Percentiles rank a stretch among this genome's conserved stretches.
phyloP scores from a whole-genome alignment of 2,888 invertebrate genomes.

The Lasioglossum morio region DNA sequence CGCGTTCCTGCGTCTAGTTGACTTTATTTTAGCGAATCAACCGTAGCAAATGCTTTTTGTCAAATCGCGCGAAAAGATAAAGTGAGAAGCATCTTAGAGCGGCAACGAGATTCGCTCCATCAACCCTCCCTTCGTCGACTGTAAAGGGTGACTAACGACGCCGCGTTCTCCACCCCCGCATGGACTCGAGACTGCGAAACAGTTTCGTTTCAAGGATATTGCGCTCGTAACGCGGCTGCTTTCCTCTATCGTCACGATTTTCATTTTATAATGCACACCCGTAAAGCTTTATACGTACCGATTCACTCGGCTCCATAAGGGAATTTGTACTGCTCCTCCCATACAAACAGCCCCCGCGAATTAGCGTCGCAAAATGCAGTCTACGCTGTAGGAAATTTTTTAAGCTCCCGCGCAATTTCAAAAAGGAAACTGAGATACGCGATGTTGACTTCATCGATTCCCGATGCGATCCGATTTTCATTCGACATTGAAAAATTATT shows the following conservation, averaged over 20 bases:
- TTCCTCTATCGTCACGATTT: slow-evolving; percentile 30
- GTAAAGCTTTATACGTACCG: slow-evolving; percentile 15
- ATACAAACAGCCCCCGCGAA: neutral
- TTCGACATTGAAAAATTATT: neutral
- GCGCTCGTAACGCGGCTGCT: slow-evolving; percentile 8
- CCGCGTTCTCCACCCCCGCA: slow-evolving; percentile 38
- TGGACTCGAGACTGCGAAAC: slow-evolving; percentile 34
- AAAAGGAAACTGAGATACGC: neutral
- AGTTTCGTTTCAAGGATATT: slow-evolving; percentile 35
- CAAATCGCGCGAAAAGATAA: slow-evolving; percentile 79
- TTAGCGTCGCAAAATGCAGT: neutral
- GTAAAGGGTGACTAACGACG: slow-evolving; percentile 64
- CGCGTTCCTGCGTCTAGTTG: slow-evolving; percentile 28
- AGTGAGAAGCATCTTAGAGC: slow-evolving; percentile 66
- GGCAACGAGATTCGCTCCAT: slow-evolving; percentile 68
- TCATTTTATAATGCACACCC: slow-evolving; percentile 14
- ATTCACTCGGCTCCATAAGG: neutral
- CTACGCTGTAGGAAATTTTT: neutral
- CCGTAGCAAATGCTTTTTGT: slow-evolving; percentile 61
- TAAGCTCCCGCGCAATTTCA: neutral
- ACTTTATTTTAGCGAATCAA: slow-evolving; percentile 62
- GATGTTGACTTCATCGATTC: neutral
- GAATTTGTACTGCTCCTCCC: neutral
- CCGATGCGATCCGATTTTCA: neutral
- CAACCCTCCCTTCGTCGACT: slow-evolving; percentile 47